phyloP scores from a whole-genome alignment of 1,140 invertebrate species.

The Amphibalanus amphitrite region DNA sequence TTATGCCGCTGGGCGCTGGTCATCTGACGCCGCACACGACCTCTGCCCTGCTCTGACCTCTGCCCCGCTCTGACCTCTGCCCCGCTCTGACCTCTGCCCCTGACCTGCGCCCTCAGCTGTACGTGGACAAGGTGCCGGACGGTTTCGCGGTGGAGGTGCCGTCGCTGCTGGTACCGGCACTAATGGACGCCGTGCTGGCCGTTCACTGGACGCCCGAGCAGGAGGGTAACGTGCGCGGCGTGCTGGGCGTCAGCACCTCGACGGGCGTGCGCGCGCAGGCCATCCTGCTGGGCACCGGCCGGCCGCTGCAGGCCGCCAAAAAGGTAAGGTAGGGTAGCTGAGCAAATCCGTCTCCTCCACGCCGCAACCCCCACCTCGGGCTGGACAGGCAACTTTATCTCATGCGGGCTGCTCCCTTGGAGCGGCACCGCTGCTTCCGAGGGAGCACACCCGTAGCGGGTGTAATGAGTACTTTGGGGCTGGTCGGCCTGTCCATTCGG shows the following conservation, averaged over 20 bases:
- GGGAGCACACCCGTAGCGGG: no score
- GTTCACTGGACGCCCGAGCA: constrained; percentile 14
- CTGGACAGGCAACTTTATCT: no score
- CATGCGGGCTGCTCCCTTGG: no score
- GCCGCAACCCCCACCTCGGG: no score
- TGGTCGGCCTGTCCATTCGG: no score
- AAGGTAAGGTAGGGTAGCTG: constrained; percentile 8
- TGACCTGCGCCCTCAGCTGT: not conserved
- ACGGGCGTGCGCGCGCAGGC: constrained; percentile 16
- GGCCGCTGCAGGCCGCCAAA: constrained; percentile 13
- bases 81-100: not conserved
- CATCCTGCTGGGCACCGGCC: constrained; percentile 15
- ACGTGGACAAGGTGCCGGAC: not conserved
- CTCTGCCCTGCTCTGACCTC: not conserved
- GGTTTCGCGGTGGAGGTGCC: not conserved
- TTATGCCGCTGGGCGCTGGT: no score
- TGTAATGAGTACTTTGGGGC: no score
- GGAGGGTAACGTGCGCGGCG: constrained; percentile 15
- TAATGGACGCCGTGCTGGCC: constrained; percentile 10
- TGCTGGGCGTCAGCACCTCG: constrained; percentile 13
- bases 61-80: not conserved
- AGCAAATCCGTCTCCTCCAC: not conserved
- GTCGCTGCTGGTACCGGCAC: not conserved
- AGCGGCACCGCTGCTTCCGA: no score
- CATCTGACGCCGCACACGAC: not conserved